These are phyloP conservation scores for Sigmodon hispidus DNA, from an alignment of 2,113 vertebrate species.

Conservation along the genomic window DNA sequence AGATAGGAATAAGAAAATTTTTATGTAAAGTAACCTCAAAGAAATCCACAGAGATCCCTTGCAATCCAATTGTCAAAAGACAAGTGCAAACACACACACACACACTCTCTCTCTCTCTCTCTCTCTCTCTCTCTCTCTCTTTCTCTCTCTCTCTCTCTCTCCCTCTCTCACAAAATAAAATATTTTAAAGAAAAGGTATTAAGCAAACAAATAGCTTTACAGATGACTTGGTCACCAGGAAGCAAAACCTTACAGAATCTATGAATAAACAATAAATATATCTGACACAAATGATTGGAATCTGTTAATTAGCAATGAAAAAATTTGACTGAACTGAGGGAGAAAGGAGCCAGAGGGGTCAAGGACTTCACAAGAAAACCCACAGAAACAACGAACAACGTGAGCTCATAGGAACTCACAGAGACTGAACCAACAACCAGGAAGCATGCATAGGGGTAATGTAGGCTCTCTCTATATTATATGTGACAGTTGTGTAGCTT, in stretches of 20 bases:
- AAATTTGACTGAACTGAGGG: neutral
- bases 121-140: no score
- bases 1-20: neutral
- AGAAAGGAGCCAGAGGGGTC: neutral
- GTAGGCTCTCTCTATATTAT: no score
- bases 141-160: no score
- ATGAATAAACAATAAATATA: neutral
- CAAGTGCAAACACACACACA: neutral
- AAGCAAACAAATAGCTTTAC: neutral
- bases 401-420: neutral
- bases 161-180: no score
- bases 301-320: neutral
- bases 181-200: neutral
- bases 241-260: neutral
- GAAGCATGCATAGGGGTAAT: neutral
- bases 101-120: no score
- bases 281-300: neutral
- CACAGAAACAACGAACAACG: neutral
- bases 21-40: neutral
- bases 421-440: neutral
- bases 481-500: no score
- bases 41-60: neutral
- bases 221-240: neutral
- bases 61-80: neutral
- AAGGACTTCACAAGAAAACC: neutral